Evolutionary conservation across 2,888 invertebrate genomes (phyloP).

Genomic region (Leuctra nigra): DNA sequence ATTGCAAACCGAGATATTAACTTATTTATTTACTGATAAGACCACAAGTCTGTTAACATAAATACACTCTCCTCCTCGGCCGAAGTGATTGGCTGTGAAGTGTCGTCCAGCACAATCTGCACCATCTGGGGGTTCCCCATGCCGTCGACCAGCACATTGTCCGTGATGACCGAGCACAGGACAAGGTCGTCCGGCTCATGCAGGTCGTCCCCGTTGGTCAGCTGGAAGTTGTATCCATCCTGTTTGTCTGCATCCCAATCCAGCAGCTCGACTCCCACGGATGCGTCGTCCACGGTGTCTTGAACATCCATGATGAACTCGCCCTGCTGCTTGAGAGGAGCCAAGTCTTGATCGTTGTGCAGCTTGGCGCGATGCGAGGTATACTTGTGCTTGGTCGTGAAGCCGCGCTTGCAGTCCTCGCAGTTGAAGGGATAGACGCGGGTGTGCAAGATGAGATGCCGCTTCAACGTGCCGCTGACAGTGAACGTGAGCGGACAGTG

Average conservation of each 20-base stretch:
- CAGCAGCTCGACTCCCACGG: not conserved
- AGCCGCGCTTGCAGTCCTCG: conserved; percentile 30
- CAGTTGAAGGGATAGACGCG: conserved; percentile 30
- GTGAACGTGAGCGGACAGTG: conserved; percentile 42
- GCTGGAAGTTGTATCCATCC: not conserved
- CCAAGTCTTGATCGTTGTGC: conserved; percentile 26
- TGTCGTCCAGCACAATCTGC: conserved; percentile 27
- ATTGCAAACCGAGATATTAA: no score
- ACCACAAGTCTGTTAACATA: not conserved
- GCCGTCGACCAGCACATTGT: not conserved
- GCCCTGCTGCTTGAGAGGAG: conserved; percentile 17
- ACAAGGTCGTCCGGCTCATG: conserved; percentile 19
- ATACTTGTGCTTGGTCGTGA: conserved; percentile 29
- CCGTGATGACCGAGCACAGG: not conserved
- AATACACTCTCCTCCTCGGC: conserved; percentile 2
- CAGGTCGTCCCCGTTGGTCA: conserved; percentile 5
- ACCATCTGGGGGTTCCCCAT: conserved; percentile 21
- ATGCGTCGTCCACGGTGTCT: not conserved
- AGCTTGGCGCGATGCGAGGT: conserved; percentile 28
- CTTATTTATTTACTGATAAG: not conserved
- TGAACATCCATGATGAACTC: conserved; percentile 11
- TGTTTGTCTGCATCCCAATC: conserved; percentile 3
- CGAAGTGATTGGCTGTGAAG: conserved; percentile 24
- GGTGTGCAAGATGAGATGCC: conserved; percentile 37
- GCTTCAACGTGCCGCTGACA: conserved; percentile 41